A percentile compares a stretch with the other conserved stretches of the same genome.
These are phyloP conservation scores for Merodon equestris DNA, from an alignment of 2,888 invertebrate species.

Conservation along the genomic window DNA sequence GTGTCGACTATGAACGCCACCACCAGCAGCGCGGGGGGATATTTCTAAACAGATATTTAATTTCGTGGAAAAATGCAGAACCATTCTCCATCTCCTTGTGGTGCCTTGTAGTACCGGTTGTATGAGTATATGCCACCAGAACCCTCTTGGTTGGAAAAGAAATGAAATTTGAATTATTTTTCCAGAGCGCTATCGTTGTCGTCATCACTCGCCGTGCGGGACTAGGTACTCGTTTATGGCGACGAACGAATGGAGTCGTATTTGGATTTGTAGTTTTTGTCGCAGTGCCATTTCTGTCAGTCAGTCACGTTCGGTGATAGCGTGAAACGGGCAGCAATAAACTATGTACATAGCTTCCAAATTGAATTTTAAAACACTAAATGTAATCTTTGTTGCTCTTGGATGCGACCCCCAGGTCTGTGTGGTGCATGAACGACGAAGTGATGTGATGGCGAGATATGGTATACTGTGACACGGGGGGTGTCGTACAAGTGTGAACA, in stretches of 20 bases:
- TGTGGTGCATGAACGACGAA: too few relatives aligned
- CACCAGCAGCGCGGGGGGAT: slow-evolving; percentile 1
- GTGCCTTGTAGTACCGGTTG: slow-evolving; percentile 31
- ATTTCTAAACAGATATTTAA: slow-evolving; percentile 61
- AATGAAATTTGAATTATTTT: slow-evolving; percentile 63
- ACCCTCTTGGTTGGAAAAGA: slow-evolving; percentile 9
- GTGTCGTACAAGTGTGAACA: background rate
- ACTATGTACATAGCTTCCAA: slow-evolving; percentile 55
- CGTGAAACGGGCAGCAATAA: slow-evolving; percentile 54
- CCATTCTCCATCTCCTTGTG: slow-evolving; percentile 21
- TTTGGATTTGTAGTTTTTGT: slow-evolving; percentile 5
- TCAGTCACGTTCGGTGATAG: slow-evolving; percentile 58
- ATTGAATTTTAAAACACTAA: slow-evolving; percentile 61
- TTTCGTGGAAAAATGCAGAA: slow-evolving; percentile 61
- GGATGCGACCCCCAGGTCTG: too few relatives aligned
- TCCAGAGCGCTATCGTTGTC: slow-evolving; percentile 5
- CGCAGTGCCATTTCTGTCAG: slow-evolving; percentile 18
- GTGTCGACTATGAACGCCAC: slow-evolving; percentile 22
- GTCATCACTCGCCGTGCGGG: too few relatives aligned
- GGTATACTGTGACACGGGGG: background rate
- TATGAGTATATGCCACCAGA: background rate
- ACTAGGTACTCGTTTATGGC: too few relatives aligned
- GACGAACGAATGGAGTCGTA: background rate
- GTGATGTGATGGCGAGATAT: slow-evolving; percentile 1
- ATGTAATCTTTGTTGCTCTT: slow-evolving; percentile 27